A percentile compares a stretch with the other conserved stretches of the same genome.
Conservation (phyloP, 2,113 vertebrate genomes). For the Agapornis roseicollis region DNA sequence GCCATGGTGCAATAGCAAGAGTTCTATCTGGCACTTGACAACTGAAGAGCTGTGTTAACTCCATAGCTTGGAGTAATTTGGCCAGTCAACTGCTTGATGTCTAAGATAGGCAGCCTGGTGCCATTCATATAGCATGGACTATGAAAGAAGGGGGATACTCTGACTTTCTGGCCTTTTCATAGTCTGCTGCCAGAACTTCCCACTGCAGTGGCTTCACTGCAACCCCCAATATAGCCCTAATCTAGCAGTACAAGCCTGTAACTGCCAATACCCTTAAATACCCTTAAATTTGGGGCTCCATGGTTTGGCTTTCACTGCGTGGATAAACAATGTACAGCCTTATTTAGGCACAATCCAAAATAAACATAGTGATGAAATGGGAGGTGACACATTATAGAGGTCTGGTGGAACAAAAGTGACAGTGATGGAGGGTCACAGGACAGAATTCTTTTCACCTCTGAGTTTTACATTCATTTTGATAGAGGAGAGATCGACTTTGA, state of each 20-base stretch:
- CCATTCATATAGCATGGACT: neutral
- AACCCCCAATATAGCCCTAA: neutral
- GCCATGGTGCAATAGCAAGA: neutral
- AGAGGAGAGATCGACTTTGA: neutral
- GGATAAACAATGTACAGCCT: neutral
- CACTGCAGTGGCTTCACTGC: neutral
- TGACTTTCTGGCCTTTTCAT: neutral
- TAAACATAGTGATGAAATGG: neutral
- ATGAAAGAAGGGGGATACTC: neutral
- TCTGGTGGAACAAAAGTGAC: neutral
- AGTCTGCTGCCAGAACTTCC: neutral
- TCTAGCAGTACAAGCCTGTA: neutral
- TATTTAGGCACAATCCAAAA: neutral
- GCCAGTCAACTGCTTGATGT: neutral
- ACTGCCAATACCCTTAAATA: neutral
- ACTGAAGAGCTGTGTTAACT: neutral
- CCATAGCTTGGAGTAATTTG: neutral
- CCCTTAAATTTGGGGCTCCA: neutral
- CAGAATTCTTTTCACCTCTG: neutral
- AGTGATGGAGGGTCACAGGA: neutral
- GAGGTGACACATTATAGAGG: neutral
- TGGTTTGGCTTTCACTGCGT: neutral
- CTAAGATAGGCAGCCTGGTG: neutral
- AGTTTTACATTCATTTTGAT: neutral
- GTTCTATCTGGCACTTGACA: neutral